A percentile compares a stretch with the other conserved stretches of the same genome.
Evolutionary conservation across 2,888 invertebrate genomes (phyloP).

Genomic region (Latrodectus hesperus): DNA sequence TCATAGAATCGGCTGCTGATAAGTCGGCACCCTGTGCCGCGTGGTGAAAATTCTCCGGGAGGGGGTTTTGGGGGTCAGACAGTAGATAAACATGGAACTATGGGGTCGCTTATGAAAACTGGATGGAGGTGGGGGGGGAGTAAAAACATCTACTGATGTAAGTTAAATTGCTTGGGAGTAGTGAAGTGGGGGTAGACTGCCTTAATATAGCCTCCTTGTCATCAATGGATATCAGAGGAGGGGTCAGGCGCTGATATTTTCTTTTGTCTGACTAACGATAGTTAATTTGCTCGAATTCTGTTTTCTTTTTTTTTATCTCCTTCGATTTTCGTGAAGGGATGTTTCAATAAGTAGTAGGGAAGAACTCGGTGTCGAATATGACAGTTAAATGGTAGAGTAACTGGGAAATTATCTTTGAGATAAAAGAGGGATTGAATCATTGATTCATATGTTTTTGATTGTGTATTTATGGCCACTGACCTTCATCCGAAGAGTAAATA

Average conservation of each 20-base stretch:
- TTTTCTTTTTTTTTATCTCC: constrained; percentile 17
- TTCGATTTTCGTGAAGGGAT: not conserved
- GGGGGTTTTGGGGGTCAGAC: constrained; percentile 35
- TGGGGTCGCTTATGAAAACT: not conserved
- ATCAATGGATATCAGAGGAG: constrained; percentile 4
- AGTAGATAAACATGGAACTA: constrained; percentile 39
- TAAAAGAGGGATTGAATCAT: constrained; percentile 10
- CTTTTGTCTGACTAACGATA: constrained; percentile 20
- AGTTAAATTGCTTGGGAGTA: constrained; percentile 49
- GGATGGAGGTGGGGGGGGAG: not conserved
- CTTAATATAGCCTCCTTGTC: constrained; percentile 48
- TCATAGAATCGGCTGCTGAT: constrained; percentile 17
- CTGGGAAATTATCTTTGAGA: constrained; percentile 24
- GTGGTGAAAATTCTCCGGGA: constrained; percentile 3
- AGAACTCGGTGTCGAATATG: constrained; percentile 5
- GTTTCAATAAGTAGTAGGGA: not conserved
- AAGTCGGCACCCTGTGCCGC: not conserved
- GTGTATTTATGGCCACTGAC: not conserved
- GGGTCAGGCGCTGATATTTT: constrained; percentile 16
- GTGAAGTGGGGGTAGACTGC: constrained; percentile 10
- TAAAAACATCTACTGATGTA: constrained; percentile 18
- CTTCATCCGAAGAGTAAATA: no score
- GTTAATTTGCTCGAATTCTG: constrained; percentile 37
- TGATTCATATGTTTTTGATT: not conserved
- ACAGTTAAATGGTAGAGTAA: constrained; percentile 30